Conservation (phyloP, 2,888 invertebrate genomes). For the Villa cingulata region DNA sequence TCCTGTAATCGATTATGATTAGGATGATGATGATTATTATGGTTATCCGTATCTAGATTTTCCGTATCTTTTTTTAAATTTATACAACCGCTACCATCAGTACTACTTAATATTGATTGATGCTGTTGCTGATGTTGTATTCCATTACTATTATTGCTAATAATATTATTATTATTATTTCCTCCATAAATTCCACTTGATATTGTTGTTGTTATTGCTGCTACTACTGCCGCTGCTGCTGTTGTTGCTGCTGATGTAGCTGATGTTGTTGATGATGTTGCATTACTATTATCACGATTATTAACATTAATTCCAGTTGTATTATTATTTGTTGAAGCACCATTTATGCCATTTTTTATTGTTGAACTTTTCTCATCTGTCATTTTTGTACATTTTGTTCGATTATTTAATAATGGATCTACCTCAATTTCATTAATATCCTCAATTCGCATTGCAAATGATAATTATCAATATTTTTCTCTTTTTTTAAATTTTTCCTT, state of each 20-base stretch:
- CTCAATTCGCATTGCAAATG: constrained; percentile 11
- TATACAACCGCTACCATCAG: not conserved
- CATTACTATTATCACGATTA: not conserved
- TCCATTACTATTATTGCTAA: not conserved
- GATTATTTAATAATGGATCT: constrained; percentile 35
- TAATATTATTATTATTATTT: not conserved
- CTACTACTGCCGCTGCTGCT: not conserved
- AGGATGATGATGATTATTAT: too few species aligned
- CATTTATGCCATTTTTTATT: constrained; percentile 52
- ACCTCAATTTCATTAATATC: constrained; percentile 5
- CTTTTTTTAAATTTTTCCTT: too few species aligned
- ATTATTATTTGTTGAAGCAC: constrained; percentile 29
- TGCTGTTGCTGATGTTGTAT: not conserved
- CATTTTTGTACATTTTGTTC: constrained; percentile 58
- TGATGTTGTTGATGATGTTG: not conserved
- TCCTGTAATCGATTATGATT: not conserved
- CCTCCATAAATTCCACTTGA: too few species aligned
- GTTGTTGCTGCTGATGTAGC: not conserved
- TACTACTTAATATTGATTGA: not conserved
- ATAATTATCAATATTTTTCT: too few species aligned
- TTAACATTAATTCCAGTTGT: constrained; percentile 9
- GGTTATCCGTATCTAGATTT: not conserved
- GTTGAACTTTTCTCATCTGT: constrained; percentile 53
- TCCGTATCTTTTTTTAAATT: too few species aligned
- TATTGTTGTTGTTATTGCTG: not conserved